Base-by-base conservation (phyloP, 1,140 invertebrate species). In the Zaprionus africanus region DNA sequence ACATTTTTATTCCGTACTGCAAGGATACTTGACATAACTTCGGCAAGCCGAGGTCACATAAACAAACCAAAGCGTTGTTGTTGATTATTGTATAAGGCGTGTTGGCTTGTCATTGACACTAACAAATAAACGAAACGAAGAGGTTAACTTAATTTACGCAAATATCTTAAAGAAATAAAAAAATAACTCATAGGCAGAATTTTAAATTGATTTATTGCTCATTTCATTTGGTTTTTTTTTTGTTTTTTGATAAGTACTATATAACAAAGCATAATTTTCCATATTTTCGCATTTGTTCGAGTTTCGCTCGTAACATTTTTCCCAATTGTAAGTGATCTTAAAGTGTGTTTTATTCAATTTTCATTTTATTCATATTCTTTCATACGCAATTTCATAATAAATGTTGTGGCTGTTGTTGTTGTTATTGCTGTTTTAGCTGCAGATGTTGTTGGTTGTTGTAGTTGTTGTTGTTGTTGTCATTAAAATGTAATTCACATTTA, bases 241-340 rank as follows among this genome's bases (percentile, higher is more conserved):
- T 53, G 78, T 57, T 0, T 46, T 64, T 34, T n/a, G 22, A 31
- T 59, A 31, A 57, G 13, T 68, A 34, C 15, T 38, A 51, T 63
- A 59, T 59, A 41, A 76, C 28, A 63, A 69, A 24, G 36, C 56
- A 63, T 28, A 58, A 68, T 38, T 63, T 76, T 75, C 49, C 66
- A 73, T 69, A 76, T 78, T 79, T 81, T 74, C 54, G 38, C 61
- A 71, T 60, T 59, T 77, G 61, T 61, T 66, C 53, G 60, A 62
- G 59, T 57, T 76, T 56, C 46, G 31, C 64, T 82, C 76, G 69
- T 77, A 92, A 92, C 91, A 92, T 92, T 92, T 92, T 92, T 92
- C 91, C 91, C 91, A 92, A 92, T 91, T 92, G 79, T 90, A 78
- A 86, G 87, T 91, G 90, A 92, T 88, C 91, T 92, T 92, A 92